Percentiles rank a stretch among this genome's conserved stretches.
These are phyloP conservation scores for Amyelois transitella DNA, from an alignment of 1,140 invertebrate species.

Conservation along the genomic window DNA sequence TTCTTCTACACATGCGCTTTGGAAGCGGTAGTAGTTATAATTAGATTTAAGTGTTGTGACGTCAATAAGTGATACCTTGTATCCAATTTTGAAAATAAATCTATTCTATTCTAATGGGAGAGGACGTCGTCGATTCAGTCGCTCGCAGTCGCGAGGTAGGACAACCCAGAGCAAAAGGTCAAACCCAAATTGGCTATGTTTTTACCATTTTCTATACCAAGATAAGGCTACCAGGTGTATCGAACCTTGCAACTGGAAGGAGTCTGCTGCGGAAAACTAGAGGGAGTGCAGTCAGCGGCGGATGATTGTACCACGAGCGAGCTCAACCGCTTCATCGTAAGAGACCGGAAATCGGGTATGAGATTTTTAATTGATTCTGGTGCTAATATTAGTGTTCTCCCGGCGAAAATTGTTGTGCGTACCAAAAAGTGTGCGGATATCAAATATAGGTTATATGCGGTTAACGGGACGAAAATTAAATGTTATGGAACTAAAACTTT, in stretches of 20 bases:
- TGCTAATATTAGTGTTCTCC: slow-evolving; percentile 17
- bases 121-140: too few relatives aligned
- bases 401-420: neutral
- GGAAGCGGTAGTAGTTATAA: too few relatives aligned
- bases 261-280: slow-evolving; percentile 8
- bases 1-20: too few relatives aligned
- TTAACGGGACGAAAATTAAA: slow-evolving; percentile 19
- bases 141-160: too few relatives aligned
- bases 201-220: slow-evolving; percentile 8
- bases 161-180: too few relatives aligned
- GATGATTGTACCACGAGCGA: neutral
- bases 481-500: slow-evolving; percentile 17
- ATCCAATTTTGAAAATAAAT: too few relatives aligned
- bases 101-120: too few relatives aligned
- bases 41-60: too few relatives aligned
- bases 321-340: slow-evolving; percentile 4
- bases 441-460: slow-evolving; percentile 20
- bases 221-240: slow-evolving; percentile 6
- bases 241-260: slow-evolving; percentile 10
- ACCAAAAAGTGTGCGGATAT: neutral
- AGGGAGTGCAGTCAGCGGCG: slow-evolving; percentile 7
- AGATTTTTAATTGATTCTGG: slow-evolving; percentile 15
- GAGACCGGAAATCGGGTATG: slow-evolving; percentile 2
- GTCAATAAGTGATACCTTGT: too few relatives aligned
- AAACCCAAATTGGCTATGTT: slow-evolving; percentile 13